A percentile compares a stretch with the other conserved stretches of the same genome.
These are phyloP conservation scores for Nylanderia fulva DNA, from an alignment of 1,140 invertebrate species.

Conservation along the genomic window DNA sequence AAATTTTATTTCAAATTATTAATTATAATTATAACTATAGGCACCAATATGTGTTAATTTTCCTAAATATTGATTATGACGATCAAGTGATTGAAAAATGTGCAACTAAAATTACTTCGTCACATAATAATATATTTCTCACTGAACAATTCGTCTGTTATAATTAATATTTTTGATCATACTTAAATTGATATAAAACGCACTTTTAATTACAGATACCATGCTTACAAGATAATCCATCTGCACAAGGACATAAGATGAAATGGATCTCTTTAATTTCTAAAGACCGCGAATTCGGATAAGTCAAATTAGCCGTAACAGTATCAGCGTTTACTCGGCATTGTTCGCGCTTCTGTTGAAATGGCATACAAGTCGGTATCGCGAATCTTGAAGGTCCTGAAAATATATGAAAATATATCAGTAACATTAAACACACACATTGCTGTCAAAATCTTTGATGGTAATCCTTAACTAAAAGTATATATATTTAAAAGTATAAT, in stretches of 20 bases:
- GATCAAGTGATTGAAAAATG: too few relatives aligned
- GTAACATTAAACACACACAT: background rate
- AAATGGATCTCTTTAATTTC: conserved; percentile 68
- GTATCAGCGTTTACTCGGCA: conserved; percentile 69
- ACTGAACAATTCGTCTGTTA: too few relatives aligned
- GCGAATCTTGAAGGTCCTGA: conserved; percentile 70
- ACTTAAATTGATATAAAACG: background rate
- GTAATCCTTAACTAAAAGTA: background rate
- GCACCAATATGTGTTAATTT: too few relatives aligned
- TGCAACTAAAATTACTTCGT: background rate
- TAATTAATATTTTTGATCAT: background rate
- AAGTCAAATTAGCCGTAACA: conserved; percentile 63
- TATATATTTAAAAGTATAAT: background rate
- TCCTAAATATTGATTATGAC: too few relatives aligned
- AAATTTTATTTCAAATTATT: too few relatives aligned
- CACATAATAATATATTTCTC: background rate
- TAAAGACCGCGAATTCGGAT: conserved; percentile 67
- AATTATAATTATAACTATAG: too few relatives aligned
- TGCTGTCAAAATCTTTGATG: background rate
- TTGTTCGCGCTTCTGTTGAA: conserved; percentile 56
- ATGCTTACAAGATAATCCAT: conserved; percentile 69
- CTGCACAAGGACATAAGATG: conserved; percentile 75
- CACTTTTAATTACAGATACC: conserved; percentile 58
- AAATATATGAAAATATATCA: conserved; percentile 48
- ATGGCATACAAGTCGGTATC: conserved; percentile 68